Conservation (phyloP, 2,113 vertebrate genomes). For the Vulpes ferrilata region DNA sequence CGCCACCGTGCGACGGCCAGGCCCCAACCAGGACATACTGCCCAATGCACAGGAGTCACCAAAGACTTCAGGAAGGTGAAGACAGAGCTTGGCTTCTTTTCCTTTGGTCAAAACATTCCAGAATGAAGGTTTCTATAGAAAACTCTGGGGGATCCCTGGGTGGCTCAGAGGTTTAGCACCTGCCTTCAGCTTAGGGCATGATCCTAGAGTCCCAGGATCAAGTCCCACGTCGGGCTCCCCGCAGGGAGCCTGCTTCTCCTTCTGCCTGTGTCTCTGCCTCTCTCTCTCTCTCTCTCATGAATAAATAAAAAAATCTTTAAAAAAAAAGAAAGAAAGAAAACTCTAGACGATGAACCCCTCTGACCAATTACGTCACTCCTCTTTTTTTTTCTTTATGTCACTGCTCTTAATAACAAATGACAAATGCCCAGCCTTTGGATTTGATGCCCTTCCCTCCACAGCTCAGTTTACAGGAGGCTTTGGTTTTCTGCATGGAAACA, state of each 20-base stretch:
- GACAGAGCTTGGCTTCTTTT: not conserved
- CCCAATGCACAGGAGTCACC: not conserved
- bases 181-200: too few relatives aligned
- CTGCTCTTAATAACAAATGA: not conserved
- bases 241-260: too few relatives aligned
- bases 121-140: not conserved
- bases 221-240: too few relatives aligned
- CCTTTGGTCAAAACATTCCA: not conserved
- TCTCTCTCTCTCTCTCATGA: too few relatives aligned
- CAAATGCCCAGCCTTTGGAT: not conserved
- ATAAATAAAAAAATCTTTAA: too few relatives aligned
- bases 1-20: not conserved
- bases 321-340: too few relatives aligned
- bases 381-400: not conserved
- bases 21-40: not conserved
- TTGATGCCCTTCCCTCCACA: not conserved
- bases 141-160: not conserved
- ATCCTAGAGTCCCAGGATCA: too few relatives aligned
- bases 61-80: not conserved
- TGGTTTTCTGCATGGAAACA: not conserved
- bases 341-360: not conserved
- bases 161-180: too few relatives aligned
- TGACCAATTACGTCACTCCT: not conserved
- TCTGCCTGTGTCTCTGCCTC: too few relatives aligned
- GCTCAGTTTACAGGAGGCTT: conserved; percentile 33